These are phyloP conservation scores for Drosophila rellima DNA, from an alignment of 2,888 invertebrate genomes.

Conservation along the genomic window DNA sequence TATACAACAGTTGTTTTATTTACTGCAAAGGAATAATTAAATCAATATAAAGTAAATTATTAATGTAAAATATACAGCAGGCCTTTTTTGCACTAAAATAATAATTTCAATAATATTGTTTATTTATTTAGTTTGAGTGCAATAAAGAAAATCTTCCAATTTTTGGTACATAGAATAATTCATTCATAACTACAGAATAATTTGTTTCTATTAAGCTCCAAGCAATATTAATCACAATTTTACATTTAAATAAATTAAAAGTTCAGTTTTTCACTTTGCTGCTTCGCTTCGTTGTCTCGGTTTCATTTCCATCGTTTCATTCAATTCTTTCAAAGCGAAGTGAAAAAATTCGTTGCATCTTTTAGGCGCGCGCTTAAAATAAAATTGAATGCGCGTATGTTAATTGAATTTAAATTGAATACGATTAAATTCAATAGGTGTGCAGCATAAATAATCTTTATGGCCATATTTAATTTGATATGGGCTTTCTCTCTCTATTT, in stretches of 20 bases:
- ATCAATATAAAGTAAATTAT: no score
- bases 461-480: slow-evolving; percentile 9
- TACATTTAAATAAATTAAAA: no score
- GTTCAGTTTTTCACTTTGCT: background rate
- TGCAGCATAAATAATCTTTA: slow-evolving; percentile 16
- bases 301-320: slow-evolving; percentile 43
- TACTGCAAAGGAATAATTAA: background rate
- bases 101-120: no score
- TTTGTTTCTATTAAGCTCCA: no score
- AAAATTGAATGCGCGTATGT: background rate
- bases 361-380: slow-evolving; percentile 46
- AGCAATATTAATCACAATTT: no score
- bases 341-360: slow-evolving; percentile 24
- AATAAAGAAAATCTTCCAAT: no score
- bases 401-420: slow-evolving; percentile 7
- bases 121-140: no score
- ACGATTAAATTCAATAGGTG: slow-evolving; percentile 15
- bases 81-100: no score
- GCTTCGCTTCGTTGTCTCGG: background rate
- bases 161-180: no score
- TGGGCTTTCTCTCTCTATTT: slow-evolving; percentile 38
- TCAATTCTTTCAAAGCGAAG: background rate
- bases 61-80: no score
- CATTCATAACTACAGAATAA: no score
- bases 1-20: background rate